Conservation (phyloP, 2,113 vertebrate species). For the Pavo muticus region DNA sequence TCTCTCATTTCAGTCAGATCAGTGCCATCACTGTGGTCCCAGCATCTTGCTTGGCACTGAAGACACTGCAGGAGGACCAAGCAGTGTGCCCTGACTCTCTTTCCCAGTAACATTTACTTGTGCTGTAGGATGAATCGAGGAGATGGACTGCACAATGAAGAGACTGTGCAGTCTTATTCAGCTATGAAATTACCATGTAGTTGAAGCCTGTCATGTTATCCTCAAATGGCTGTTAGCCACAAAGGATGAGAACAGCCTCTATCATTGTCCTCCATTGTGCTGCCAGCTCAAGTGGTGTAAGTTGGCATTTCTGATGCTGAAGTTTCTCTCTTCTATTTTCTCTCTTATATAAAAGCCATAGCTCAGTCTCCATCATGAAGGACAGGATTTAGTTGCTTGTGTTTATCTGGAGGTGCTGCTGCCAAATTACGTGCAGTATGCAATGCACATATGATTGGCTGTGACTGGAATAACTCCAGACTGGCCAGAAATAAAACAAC, state of each 20-base stretch:
- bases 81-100: background rate
- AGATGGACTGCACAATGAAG: background rate
- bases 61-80: background rate
- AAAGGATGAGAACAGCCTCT: background rate
- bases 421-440: conserved; percentile 15
- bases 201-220: background rate
- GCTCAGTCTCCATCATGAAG: background rate
- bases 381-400: background rate
- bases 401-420: conserved; percentile 23
- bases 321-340: background rate
- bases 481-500: conserved; percentile 17
- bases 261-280: background rate
- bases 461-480: conserved; percentile 28
- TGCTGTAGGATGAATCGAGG: background rate
- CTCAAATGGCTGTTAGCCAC: background rate
- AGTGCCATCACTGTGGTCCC: background rate
- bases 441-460: background rate
- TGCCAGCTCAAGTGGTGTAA: background rate
- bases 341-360: background rate
- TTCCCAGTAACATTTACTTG: background rate
- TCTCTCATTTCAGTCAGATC: background rate
- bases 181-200: background rate
- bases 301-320: background rate
- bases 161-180: background rate
- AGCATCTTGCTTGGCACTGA: background rate